Evolutionary conservation across 2,888 invertebrate genomes (phyloP), one percentile per base, ranked within the genome.

Genomic region (Drosophila anomelani): DNA sequence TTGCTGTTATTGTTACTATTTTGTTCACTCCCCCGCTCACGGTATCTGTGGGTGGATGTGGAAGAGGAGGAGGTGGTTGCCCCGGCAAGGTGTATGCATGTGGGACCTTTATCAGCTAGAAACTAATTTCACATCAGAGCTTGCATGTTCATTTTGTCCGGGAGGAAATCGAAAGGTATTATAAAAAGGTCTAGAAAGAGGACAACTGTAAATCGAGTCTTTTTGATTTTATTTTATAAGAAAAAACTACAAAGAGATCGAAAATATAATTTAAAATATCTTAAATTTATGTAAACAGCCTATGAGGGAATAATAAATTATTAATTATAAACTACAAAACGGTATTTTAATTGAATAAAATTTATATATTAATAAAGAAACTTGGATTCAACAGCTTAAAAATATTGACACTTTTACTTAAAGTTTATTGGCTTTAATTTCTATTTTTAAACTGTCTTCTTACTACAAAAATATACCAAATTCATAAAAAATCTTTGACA

Each of bases 71-170:
- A 43, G 55, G 34, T 15, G 23, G 34, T 51, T 34, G 20, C 20
- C 43, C 47, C 68, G 29, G 73, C 81, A 84, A 84, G 86, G 88
- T 88, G 83, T 73, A 56, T 76, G 57, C 56, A 53, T 43, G 44
- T 54, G 53, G 67, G 36, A 47, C 47, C 43, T 46, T 66, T 66
- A 73, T 73, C 75, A 34, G 47, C n/a, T 39, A 41, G 39, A 62
- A 29, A 72, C 51, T 75, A 73, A 75, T 57, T 71, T 36, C 39
- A 62, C 39, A 46, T 74, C 39, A 32, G 23, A 20, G 44, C 41
- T 56, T 64, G 72, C 66, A 72, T 73, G 72, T 58, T 75, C 67
- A 58, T 41, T 75, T 58, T 49, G 41, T 64, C 20, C 0, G 38
- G 67, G 8, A 41, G 46, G 17, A 36, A 29, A 47, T 70, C 44